Percentiles rank a stretch among this genome's conserved stretches.
Evolutionary conservation across 2,113 vertebrate species (phyloP).

Genomic region (Lipophrys pholis): DNA sequence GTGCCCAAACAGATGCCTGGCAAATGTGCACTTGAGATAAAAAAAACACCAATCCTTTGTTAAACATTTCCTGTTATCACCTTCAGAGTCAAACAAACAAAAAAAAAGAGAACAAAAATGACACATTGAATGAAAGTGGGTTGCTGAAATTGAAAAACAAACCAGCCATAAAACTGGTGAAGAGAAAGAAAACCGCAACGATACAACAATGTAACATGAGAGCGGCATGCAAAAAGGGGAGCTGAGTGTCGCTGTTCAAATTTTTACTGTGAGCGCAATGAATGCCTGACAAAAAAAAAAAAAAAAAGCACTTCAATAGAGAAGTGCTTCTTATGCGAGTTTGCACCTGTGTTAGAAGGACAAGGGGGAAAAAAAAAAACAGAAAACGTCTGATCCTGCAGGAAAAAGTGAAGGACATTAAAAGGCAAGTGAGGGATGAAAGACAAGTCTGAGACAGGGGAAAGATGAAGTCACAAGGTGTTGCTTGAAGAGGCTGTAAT

Average conservation of each 20-base stretch:
- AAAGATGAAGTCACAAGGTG: slow-evolving; percentile 39
- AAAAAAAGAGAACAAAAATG: slow-evolving; percentile 16
- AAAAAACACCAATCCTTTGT: slow-evolving; percentile 24
- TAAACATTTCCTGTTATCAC: slow-evolving; percentile 30
- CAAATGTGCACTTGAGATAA: slow-evolving; percentile 21
- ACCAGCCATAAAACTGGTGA: not conserved
- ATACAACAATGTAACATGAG: not conserved
- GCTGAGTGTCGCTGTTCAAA: slow-evolving; percentile 25
- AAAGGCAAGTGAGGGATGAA: slow-evolving; percentile 41
- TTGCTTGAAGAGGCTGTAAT: slow-evolving; percentile 29
- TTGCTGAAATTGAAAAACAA: slow-evolving; percentile 10
- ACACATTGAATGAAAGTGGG: slow-evolving; percentile 1
- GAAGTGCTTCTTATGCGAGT: slow-evolving; percentile 20
- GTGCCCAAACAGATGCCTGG: slow-evolving; percentile 21
- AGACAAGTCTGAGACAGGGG: slow-evolving; percentile 21
- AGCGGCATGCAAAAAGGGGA: slow-evolving; percentile 23
- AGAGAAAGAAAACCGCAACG: not conserved
- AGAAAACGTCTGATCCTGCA: slow-evolving; percentile 27
- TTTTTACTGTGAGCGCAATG: slow-evolving; percentile 46
- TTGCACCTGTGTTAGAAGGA: slow-evolving; percentile 18
- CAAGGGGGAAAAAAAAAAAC: not conserved
- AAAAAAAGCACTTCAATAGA: slow-evolving; percentile 25
- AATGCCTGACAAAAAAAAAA: slow-evolving; percentile 15
- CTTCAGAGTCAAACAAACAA: slow-evolving; percentile 18
- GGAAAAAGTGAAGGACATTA: slow-evolving; percentile 40